A percentile compares a stretch with the other conserved stretches of the same genome.
These are phyloP conservation scores for Dissostichus mawsoni DNA, from an alignment of 2,113 vertebrate genomes.

Conservation along the genomic window DNA sequence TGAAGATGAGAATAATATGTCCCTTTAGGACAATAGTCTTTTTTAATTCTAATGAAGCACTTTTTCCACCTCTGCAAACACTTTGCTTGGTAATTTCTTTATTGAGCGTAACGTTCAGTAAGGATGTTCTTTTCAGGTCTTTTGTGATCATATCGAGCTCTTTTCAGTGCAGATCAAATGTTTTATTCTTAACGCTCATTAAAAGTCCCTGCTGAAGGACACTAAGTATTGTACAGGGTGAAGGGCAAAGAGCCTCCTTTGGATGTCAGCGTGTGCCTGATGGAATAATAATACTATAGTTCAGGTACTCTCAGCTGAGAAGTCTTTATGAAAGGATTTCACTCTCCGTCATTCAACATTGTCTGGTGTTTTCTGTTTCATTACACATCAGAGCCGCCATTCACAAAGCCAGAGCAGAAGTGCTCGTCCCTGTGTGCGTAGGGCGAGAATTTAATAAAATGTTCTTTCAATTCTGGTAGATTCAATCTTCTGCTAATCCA, in stretches of 20 bases:
- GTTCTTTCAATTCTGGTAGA: slow-evolving; percentile 33
- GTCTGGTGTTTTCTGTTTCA: slow-evolving; percentile 57
- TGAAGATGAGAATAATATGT: too few species aligned
- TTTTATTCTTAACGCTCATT: not conserved
- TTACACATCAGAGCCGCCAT: slow-evolving; percentile 43
- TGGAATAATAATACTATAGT: slow-evolving; percentile 19
- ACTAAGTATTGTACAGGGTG: not conserved
- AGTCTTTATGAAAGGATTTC: slow-evolving; percentile 65
- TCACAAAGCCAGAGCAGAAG: slow-evolving; percentile 55
- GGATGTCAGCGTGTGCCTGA: slow-evolving; percentile 2
- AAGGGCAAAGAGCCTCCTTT: not conserved
- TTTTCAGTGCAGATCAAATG: not conserved
- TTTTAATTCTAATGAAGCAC: too few species aligned
- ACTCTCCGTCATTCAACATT: slow-evolving; percentile 44
- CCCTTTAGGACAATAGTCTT: too few species aligned
- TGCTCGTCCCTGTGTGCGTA: slow-evolving; percentile 46
- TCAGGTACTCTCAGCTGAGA: slow-evolving; percentile 36
- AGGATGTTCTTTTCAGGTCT: not conserved
- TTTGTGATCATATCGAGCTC: not conserved
- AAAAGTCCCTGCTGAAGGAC: not conserved
- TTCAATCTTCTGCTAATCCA: slow-evolving; percentile 55
- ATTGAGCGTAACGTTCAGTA: not conserved
- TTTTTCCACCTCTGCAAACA: not conserved
- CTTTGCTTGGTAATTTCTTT: not conserved
- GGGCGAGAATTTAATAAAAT: slow-evolving; percentile 43